Evolutionary conservation across 1,140 invertebrate species (phyloP).

Genomic region (Tetragnatha versicolor): DNA sequence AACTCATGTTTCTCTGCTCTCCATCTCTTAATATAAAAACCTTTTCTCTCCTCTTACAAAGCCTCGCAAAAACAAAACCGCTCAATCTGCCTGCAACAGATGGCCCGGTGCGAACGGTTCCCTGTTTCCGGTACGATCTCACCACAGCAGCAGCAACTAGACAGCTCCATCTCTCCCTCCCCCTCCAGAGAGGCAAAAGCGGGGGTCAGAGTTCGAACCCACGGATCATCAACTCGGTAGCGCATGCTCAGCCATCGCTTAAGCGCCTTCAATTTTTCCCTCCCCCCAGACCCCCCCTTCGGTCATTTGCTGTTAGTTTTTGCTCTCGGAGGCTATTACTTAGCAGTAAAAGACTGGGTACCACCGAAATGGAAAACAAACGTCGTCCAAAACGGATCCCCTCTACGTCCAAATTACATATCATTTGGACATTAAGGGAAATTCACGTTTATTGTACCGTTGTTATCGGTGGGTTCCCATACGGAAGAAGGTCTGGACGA

Average conservation of each 20-base stretch:
- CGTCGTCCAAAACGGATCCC: constrained; percentile 27
- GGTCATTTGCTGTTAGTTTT: no score
- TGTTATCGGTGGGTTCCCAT: constrained; percentile 6
- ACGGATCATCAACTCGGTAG: constrained; percentile 44
- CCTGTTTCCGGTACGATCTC: constrained; percentile 18
- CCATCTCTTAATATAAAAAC: no score
- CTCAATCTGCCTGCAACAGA: constrained; percentile 13
- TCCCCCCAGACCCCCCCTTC: background rate
- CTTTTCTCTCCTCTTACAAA: background rate
- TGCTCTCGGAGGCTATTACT: constrained; percentile 11
- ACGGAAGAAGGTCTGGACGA: no score
- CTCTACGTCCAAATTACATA: constrained; percentile 13
- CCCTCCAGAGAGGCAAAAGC: background rate
- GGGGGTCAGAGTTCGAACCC: constrained; percentile 27
- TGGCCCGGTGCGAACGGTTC: constrained; percentile 11
- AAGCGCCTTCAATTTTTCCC: constrained; percentile 9
- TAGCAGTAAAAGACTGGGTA: constrained; percentile 29
- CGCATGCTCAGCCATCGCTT: constrained; percentile 39
- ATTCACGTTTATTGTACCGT: constrained; percentile 22
- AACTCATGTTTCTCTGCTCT: no score
- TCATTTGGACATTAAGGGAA: constrained; percentile 30
- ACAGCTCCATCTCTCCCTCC: no score
- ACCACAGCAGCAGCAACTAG: no score
- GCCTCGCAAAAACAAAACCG: background rate
- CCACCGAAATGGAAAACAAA: constrained; percentile 34